Evolutionary conservation across 2,888 invertebrate species (phyloP).

Genomic region (Hanleya hanleyi): DNA sequence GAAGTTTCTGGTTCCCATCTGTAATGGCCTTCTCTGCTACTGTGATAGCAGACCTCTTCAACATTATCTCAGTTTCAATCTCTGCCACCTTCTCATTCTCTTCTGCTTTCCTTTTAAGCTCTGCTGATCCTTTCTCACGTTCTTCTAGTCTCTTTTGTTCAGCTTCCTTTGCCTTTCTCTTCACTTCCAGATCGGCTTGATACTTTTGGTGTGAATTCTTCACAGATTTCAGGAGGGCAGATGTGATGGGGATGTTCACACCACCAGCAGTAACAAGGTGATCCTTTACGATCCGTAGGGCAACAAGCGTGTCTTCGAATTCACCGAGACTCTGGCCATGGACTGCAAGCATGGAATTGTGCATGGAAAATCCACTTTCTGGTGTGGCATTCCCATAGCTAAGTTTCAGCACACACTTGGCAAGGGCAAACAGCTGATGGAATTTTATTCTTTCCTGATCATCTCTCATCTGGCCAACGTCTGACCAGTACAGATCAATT

Average conservation of each 20-base stretch:
- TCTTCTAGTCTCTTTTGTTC: background rate
- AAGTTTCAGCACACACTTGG: too few species aligned
- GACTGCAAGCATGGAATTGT: too few species aligned
- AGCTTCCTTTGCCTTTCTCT: background rate
- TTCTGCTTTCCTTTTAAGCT: background rate
- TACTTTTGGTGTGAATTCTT: background rate
- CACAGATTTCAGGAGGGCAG: background rate
- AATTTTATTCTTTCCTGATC: too few species aligned
- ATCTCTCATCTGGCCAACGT: too few species aligned
- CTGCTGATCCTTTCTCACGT: background rate
- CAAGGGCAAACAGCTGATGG: too few species aligned
- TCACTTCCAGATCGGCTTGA: background rate
- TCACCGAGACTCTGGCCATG: too few species aligned
- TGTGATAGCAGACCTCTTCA: background rate
- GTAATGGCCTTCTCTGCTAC: background rate
- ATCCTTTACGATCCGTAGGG: too few species aligned
- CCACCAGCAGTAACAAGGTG: background rate
- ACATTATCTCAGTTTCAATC: background rate
- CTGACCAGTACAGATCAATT: too few species aligned
- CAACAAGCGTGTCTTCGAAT: too few species aligned
- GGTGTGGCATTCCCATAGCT: too few species aligned
- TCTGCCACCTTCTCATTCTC: background rate
- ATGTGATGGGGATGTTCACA: background rate
- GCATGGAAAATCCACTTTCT: too few species aligned
- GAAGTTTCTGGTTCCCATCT: background rate